Evolutionary conservation across 2,113 vertebrate genomes (phyloP).

Genomic region (Orthonyx spaldingii): DNA sequence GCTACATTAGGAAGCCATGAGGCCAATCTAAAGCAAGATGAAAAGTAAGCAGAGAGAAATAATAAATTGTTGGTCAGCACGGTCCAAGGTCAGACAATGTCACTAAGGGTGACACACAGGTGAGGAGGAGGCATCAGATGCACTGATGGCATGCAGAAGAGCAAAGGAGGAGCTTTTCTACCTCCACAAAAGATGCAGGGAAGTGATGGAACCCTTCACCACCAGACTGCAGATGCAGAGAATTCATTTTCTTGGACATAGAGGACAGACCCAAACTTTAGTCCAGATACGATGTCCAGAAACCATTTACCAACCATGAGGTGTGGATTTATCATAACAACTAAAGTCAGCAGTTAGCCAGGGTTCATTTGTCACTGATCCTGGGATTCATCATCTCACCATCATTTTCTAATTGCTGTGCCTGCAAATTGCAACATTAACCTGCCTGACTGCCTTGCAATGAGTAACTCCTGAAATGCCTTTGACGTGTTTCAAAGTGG

Average conservation of each 20-base stretch:
- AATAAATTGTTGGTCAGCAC: background rate
- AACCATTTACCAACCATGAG: background rate
- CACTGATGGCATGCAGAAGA: background rate
- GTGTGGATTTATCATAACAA: background rate
- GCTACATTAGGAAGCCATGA: background rate
- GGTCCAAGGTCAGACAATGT: background rate
- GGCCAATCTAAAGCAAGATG: background rate
- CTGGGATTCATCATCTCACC: background rate
- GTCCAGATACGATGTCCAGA: background rate
- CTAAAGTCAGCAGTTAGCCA: background rate
- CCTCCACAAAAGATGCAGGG: background rate
- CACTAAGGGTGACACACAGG: background rate
- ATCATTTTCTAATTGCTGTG: background rate
- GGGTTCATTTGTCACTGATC: background rate
- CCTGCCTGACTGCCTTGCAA: background rate
- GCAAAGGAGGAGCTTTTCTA: background rate
- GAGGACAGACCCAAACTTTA: background rate
- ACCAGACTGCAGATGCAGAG: background rate
- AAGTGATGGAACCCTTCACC: background rate
- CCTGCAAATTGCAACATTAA: constrained; percentile 14
- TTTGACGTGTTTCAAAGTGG: background rate
- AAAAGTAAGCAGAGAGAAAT: background rate
- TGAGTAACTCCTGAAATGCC: background rate
- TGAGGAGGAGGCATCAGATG: background rate
- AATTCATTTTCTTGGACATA: background rate